These are phyloP conservation scores for Pollachius pollachius DNA, from an alignment of 2,113 vertebrate species.

Conservation along the genomic window DNA sequence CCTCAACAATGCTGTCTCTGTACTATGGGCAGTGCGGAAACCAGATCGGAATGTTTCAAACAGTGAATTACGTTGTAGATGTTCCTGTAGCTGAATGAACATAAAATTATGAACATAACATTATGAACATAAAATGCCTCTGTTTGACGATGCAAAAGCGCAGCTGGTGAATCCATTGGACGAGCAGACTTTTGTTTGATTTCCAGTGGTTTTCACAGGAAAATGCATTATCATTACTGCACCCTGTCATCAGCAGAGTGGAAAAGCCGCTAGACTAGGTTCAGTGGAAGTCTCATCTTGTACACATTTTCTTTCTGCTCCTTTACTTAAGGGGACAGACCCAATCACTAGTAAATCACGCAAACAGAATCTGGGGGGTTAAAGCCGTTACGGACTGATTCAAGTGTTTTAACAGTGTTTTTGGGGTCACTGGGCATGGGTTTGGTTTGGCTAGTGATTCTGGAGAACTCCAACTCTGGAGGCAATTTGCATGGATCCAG, in stretches of 20 bases:
- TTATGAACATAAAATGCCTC: slow-evolving; percentile 36
- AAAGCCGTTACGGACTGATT: slow-evolving; percentile 43
- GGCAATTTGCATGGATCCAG: slow-evolving; percentile 31
- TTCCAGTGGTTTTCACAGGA: slow-evolving; percentile 47
- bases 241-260: slow-evolving; percentile 39
- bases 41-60: too few relatives aligned
- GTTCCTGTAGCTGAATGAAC: too few relatives aligned
- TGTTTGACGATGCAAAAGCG: slow-evolving; percentile 42
- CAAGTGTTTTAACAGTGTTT: slow-evolving; percentile 62
- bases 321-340: slow-evolving; percentile 45
- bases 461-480: slow-evolving; percentile 41
- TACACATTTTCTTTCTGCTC: slow-evolving; percentile 37
- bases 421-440: slow-evolving; percentile 38
- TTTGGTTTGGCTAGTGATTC: slow-evolving; percentile 47
- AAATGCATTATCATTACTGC: slow-evolving; percentile 40
- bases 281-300: slow-evolving; percentile 28
- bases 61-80: too few relatives aligned
- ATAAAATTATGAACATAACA: too few relatives aligned
- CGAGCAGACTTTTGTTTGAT: slow-evolving; percentile 48
- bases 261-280: slow-evolving; percentile 34
- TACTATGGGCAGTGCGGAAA: too few relatives aligned
- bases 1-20: too few relatives aligned
- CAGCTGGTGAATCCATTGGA: slow-evolving; percentile 46
- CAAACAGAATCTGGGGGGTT: slow-evolving; percentile 50
- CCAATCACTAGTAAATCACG: slow-evolving; percentile 46